A percentile compares a stretch with the other conserved stretches of the same genome.
These are phyloP conservation scores for Styela clava DNA, from an alignment of 23 tunicate species.

Conservation along the genomic window DNA sequence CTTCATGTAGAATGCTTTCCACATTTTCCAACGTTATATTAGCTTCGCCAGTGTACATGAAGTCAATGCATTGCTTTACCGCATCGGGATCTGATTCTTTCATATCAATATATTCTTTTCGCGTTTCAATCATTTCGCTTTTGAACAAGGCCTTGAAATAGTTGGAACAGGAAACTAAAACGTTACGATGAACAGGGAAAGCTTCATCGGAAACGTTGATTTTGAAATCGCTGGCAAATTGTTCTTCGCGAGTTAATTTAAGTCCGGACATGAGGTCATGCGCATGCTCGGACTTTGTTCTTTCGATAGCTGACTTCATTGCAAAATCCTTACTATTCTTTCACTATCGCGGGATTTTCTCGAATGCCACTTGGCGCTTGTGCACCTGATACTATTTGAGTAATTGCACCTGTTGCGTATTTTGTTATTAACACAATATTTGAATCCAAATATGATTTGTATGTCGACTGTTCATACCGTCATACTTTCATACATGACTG, in stretches of 20 bases:
- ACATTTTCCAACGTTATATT: constrained; percentile 9
- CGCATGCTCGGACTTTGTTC: no score
- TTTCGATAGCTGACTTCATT: no score
- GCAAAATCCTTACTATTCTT: no score
- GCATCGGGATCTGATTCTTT: constrained; percentile 12
- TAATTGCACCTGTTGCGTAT: no score
- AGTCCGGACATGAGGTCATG: neutral
- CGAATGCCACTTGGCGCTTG: no score
- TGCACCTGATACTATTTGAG: no score
- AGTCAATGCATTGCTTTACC: constrained; percentile 9
- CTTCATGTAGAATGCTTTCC: neutral
- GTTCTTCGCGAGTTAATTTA: neutral
- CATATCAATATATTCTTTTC: constrained; percentile 4
- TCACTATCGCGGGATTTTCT: no score
- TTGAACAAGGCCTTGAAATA: constrained; percentile 22
- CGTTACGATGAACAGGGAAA: constrained; percentile 17
- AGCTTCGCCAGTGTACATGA: constrained; percentile 22
- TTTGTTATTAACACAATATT: no score
- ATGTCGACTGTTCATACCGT: no score
- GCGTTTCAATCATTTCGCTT: constrained; percentile 9
- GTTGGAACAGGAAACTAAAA: constrained; percentile 10
- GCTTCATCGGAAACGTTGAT: neutral
- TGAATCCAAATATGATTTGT: no score
- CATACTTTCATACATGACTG: no score
- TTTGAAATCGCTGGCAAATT: constrained; percentile 10